Conservation (phyloP, 2,797 vertebrate genomes). For the Denticeps clupeoides region DNA sequence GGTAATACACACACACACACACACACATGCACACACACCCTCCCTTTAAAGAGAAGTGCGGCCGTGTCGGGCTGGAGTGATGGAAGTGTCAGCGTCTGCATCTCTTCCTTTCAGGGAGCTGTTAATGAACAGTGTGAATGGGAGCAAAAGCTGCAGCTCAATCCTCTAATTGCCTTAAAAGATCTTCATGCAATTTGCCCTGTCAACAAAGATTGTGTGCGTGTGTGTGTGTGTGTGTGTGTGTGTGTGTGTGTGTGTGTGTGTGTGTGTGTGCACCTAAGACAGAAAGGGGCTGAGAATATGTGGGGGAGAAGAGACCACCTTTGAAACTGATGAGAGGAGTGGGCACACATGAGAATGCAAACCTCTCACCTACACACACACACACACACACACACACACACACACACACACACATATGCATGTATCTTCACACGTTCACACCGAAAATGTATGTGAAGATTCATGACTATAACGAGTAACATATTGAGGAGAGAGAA, state of each 20-base stretch:
- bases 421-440: too few relatives aligned
- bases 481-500: too few relatives aligned
- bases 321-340: too few relatives aligned
- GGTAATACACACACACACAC: conserved; percentile 12
- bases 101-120: conserved; percentile 52
- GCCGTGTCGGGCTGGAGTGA: conserved; percentile 57
- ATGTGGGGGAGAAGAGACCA: too few relatives aligned
- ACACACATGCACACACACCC: conserved; percentile 22
- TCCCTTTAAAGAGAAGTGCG: too few relatives aligned
- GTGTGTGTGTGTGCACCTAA: conserved; percentile 19
- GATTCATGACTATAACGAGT: too few relatives aligned
- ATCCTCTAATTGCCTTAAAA: conserved; percentile 70
- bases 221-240: conserved; percentile 8
- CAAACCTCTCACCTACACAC: background rate
- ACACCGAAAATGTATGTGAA: too few relatives aligned
- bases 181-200: conserved; percentile 65
- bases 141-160: conserved; percentile 62
- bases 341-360: too few relatives aligned
- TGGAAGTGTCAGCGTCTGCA: conserved; percentile 51
- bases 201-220: conserved; percentile 54
- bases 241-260: conserved; percentile 31
- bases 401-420: background rate
- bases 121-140: conserved; percentile 64
- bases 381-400: conserved; percentile 21
- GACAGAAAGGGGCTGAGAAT: conserved; percentile 29